Evolutionary conservation across 2,797 vertebrate genomes (phyloP).

Genomic region (Gymnoscopelus braueri): DNA sequence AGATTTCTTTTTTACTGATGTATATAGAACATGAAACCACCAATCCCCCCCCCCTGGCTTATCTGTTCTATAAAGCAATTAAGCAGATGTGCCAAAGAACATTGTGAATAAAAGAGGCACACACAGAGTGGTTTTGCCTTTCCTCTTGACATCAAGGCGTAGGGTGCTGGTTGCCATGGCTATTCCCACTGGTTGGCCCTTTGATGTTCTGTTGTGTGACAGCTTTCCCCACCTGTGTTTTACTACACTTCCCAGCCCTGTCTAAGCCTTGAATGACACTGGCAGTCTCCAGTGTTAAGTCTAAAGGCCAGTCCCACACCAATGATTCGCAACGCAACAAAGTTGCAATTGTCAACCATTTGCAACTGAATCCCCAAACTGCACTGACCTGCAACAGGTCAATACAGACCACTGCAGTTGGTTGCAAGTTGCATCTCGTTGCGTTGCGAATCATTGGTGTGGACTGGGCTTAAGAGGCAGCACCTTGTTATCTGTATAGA

Average conservation of each 20-base stretch:
- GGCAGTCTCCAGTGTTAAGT: neutral
- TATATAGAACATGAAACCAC: too few relatives aligned
- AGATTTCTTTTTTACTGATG: too few relatives aligned
- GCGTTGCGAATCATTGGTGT: too few relatives aligned
- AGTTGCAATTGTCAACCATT: too few relatives aligned
- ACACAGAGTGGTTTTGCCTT: conserved; percentile 36
- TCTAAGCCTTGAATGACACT: conserved; percentile 14
- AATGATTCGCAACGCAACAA: too few relatives aligned
- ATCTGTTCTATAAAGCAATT: neutral
- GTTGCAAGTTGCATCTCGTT: too few relatives aligned
- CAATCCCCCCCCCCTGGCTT: neutral
- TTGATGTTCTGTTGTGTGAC: conserved; percentile 52
- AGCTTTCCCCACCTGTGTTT: conserved; percentile 26
- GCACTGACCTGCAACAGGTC: too few relatives aligned
- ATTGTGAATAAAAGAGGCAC: conserved; percentile 9
- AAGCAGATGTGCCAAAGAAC: conserved; percentile 35
- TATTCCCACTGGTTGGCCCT: conserved; percentile 34
- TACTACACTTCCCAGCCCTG: conserved; percentile 8
- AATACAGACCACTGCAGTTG: too few relatives aligned
- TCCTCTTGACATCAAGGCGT: conserved; percentile 41
- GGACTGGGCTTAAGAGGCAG: too few relatives aligned
- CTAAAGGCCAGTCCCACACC: neutral
- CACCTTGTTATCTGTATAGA: too few relatives aligned
- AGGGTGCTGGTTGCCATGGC: conserved; percentile 59
- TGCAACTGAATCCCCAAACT: too few relatives aligned